phyloP scores from a whole-genome alignment of 2,888 invertebrate species.

The Pachliopta kotzebuea region DNA sequence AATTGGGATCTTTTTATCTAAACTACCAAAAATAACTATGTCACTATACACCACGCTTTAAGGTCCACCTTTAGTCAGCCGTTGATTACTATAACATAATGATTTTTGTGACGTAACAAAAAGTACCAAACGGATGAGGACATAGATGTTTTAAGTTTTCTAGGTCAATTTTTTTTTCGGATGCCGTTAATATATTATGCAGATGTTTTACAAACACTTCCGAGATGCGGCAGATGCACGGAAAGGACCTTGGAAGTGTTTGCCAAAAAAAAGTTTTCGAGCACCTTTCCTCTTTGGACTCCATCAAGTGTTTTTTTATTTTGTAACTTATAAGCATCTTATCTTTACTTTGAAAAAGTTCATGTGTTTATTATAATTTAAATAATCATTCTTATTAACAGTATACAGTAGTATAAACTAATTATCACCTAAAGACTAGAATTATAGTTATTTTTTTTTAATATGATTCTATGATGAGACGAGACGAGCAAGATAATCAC shows the following conservation, averaged over 20 bases:
- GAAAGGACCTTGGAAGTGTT: conserved; percentile 69
- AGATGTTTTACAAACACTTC: conserved; percentile 64
- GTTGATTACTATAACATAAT: not conserved
- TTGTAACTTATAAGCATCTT: not conserved
- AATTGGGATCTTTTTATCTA: conserved; percentile 73
- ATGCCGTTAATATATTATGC: conserved; percentile 73
- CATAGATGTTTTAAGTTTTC: conserved; percentile 60
- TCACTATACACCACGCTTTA: conserved; percentile 34
- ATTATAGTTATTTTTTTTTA: too few relatives aligned
- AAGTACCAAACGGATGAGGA: conserved; percentile 36
- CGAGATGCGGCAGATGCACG: conserved; percentile 69
- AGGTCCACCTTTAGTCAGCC: conserved; percentile 33
- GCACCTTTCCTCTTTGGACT: conserved; percentile 64
- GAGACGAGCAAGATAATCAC: too few relatives aligned
- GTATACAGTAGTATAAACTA: too few relatives aligned
- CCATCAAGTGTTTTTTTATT: conserved; percentile 45
- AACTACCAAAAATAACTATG: conserved; percentile 26
- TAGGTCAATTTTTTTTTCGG: conserved; percentile 72
- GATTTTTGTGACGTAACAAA: conserved; percentile 33
- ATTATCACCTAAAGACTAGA: too few relatives aligned
- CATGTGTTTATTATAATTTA: too few relatives aligned
- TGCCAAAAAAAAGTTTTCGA: conserved; percentile 52
- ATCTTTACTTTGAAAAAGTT: not conserved
- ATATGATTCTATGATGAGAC: too few relatives aligned
- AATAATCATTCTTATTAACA: too few relatives aligned